A percentile compares a stretch with the other conserved stretches of the same genome.
Conservation (phyloP, 2,113 vertebrate species). For the Narcine bancroftii region DNA sequence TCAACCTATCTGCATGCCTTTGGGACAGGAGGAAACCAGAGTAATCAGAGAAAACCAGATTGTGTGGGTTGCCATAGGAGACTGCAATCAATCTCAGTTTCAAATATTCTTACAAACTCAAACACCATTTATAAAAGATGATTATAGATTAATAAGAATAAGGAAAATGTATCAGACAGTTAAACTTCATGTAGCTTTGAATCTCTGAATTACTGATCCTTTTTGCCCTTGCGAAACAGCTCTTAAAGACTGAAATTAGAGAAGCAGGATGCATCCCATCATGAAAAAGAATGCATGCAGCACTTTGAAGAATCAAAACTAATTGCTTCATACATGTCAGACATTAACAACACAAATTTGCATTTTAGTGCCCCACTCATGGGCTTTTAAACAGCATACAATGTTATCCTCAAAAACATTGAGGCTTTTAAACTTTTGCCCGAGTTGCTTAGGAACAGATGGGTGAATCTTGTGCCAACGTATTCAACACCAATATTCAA, state of each 20-base stretch:
- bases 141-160: not conserved
- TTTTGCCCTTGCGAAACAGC: not conserved
- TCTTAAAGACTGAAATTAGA: not conserved
- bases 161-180: not conserved
- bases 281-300: not conserved
- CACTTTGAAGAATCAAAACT: not conserved
- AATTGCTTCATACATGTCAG: not conserved
- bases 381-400: not conserved
- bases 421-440: not conserved
- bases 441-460: slow-evolving; percentile 13
- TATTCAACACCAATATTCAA: no score
- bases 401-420: not conserved
- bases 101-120: not conserved
- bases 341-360: not conserved
- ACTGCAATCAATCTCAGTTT: not conserved
- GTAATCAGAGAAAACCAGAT: no score
- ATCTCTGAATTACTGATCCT: not conserved
- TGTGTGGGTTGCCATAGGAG: not conserved
- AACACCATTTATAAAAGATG: not conserved
- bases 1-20: no score
- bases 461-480: not conserved
- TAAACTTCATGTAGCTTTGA: not conserved
- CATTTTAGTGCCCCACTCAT: not conserved
- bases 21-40: no score
- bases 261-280: not conserved